These are phyloP conservation scores for Avahi laniger DNA, from an alignment of 2,797 vertebrate genomes.

Conservation along the genomic window DNA sequence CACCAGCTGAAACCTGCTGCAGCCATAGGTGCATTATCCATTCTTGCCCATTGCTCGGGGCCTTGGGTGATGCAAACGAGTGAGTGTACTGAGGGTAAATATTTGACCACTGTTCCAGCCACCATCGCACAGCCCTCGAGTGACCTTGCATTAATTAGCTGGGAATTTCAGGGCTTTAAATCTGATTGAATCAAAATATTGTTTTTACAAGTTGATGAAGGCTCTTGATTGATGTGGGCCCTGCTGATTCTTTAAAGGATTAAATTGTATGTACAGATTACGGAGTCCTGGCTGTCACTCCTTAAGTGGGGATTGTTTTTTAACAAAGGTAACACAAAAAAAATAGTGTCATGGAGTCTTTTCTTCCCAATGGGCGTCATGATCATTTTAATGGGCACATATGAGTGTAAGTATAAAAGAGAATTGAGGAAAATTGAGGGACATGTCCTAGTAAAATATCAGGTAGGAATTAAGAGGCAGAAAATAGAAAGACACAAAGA, in stretches of 20 bases:
- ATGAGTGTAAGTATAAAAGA: not conserved
- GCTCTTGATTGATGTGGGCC: constrained; percentile 97
- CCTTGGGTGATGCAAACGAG: constrained; percentile 75
- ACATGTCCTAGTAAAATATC: constrained; percentile 13
- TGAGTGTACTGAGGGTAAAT: constrained; percentile 85
- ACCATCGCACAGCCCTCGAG: constrained; percentile 80
- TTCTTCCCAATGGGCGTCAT: constrained; percentile 35
- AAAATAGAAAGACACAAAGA: not conserved
- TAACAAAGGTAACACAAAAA: constrained; percentile 73
- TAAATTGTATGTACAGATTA: constrained; percentile 99
- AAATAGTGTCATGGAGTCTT: constrained; percentile 62
- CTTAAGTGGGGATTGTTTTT: constrained; percentile 82
- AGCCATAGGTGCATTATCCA: constrained; percentile 76
- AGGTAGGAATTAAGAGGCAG: not conserved
- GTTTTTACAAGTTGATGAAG: constrained; percentile 99
- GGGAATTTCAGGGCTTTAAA: constrained; percentile 89
- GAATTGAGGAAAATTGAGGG: constrained; percentile 14
- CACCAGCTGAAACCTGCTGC: constrained; percentile 75
- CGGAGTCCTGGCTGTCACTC: constrained; percentile 87
- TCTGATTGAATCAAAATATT: constrained; percentile 98
- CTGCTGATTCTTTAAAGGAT: constrained; percentile 96
- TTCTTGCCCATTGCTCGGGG: constrained; percentile 77
- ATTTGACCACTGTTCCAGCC: constrained; percentile 85
- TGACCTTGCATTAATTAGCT: constrained; percentile 89
- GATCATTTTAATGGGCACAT: not conserved